Conservation (phyloP, 37 sponge, comb jelly and placozoan genomes). For the Axinella damicornis region DNA sequence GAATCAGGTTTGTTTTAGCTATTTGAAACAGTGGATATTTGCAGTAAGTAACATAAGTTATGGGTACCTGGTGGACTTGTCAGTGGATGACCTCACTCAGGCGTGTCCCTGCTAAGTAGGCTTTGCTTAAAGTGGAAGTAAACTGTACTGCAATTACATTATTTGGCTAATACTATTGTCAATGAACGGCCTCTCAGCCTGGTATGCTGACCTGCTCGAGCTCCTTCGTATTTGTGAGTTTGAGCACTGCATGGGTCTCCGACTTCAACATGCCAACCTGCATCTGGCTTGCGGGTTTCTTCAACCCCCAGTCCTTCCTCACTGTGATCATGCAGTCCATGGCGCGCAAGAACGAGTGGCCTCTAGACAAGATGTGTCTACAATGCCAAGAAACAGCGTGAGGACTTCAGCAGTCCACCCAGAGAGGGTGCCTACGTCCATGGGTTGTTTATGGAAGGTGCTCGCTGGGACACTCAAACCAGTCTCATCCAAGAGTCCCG, state of each 20-base stretch:
- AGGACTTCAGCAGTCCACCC: constrained; percentile 96
- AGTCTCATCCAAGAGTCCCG: constrained; percentile 94
- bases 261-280: constrained; percentile 96
- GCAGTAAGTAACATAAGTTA: too few relatives aligned
- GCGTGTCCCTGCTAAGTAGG: too few relatives aligned
- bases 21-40: too few relatives aligned
- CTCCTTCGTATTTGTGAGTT: constrained; percentile 91
- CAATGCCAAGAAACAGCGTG: constrained; percentile 96
- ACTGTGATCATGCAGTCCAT: constrained; percentile 99
- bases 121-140: too few relatives aligned
- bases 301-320: constrained; percentile 99
- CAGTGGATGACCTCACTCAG: too few relatives aligned
- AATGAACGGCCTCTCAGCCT: constrained; percentile 81
- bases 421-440: constrained; percentile 97
- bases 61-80: too few relatives aligned
- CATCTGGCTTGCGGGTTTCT: constrained; percentile 98
- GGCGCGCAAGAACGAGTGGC: constrained; percentile 99
- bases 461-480: constrained; percentile 95
- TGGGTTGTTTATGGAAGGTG: constrained; percentile 98
- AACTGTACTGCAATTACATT: too few relatives aligned
- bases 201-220: constrained; percentile 96
- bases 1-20: too few relatives aligned
- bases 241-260: constrained; percentile 93
- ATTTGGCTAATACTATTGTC: too few relatives aligned
- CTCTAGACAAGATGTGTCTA: constrained; percentile 98